phyloP scores from a whole-genome alignment of 1,140 invertebrate species.

The Caenorhabditis latens region DNA sequence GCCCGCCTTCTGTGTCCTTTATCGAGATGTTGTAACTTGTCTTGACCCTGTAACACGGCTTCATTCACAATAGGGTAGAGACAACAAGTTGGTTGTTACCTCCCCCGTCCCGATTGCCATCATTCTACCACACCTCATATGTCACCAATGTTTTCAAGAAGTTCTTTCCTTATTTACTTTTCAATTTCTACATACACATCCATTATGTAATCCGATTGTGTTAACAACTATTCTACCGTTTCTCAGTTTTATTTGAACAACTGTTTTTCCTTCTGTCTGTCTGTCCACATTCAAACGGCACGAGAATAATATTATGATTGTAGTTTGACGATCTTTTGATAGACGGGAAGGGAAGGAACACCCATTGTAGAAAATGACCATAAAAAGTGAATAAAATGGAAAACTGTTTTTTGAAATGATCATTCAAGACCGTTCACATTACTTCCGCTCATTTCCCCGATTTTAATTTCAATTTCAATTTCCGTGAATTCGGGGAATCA shows the following conservation, averaged over 20 bases:
- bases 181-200: not conserved
- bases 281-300: not conserved
- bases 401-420: conserved; percentile 1
- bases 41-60: conserved; percentile 34
- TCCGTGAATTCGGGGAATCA: not conserved
- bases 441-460: conserved; percentile 8
- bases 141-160: conserved; percentile 8
- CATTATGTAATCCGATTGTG: conserved; percentile 36
- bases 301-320: conserved; percentile 3
- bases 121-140: conserved; percentile 29
- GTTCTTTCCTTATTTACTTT: conserved; percentile 17
- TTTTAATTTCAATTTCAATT: not conserved
- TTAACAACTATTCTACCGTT: conserved; percentile 7
- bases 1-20: not conserved
- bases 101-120: not conserved
- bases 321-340: conserved; percentile 30
- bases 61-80: conserved; percentile 31
- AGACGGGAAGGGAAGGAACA: not conserved
- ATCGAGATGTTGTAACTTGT: conserved; percentile 44
- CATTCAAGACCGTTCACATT: conserved; percentile 15
- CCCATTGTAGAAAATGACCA: not conserved
- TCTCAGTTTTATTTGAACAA: conserved; percentile 30
- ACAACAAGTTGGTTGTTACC: conserved; percentile 16
- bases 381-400: not conserved
- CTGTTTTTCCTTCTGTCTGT: not conserved